Evolutionary conservation across 1,140 invertebrate species (phyloP), one percentile per base, ranked within the genome.

Genomic region (Tachypleus tridentatus): DNA sequence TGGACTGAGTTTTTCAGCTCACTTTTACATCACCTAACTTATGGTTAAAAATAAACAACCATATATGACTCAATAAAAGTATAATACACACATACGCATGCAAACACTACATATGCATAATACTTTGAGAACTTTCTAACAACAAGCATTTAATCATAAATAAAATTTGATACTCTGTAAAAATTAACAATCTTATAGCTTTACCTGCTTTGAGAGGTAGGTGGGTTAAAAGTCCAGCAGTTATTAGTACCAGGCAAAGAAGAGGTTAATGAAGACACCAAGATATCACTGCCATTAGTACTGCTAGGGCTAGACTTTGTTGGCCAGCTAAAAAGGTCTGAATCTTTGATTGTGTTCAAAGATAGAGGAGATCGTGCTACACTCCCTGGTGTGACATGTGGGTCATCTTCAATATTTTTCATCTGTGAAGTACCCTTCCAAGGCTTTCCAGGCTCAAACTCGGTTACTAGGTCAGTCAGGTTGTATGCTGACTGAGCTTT

Each of bases 381-480:
- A 59, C 91, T 95, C 51, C 94, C 94, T 47, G 95, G 94, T 64
- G 94, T 97, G 74, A 98, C 91, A 73, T 88, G 93, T 62, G 94
- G 95, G 80, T 98, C 95, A 79, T 98, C 94, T 80, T 97, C 94
- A 69, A 96, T 91, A 74, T 84, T 93, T 79, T 97, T 29, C 29
- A 29, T 97, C 81, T 91, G 88, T 73, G 87, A 86, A 74, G 75
- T 67, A 57, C 90, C 89, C 86, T 93, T 93, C 93, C 93, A 97
- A 64, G 92, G 93, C 77, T 97, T 97, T 72, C 95, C 95, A 67
- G 95, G 95, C 77, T 97, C 92, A 80, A 98, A 98, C 81, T 98
- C 94, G 64, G 93, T 91, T 72, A 97, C 92, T 65, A 93, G 82
- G 80, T 94, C 91, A 73, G 84, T 87, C 73, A 91, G 87, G n/a